Evolutionary conservation across 2,888 invertebrate genomes (phyloP).

Genomic region (Dryobota labecula): DNA sequence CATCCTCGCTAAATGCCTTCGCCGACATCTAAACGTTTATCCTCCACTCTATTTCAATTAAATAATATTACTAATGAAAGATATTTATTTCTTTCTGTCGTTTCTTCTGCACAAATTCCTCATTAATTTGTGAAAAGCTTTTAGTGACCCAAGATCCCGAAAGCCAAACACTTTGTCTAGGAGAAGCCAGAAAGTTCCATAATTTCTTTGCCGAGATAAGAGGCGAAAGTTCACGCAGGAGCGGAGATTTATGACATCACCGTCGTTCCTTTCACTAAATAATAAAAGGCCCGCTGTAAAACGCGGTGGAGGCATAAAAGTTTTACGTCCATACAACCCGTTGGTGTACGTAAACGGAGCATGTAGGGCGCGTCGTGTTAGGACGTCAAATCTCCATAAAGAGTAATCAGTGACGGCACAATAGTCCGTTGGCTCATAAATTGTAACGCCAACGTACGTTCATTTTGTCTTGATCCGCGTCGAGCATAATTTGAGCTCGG

Average conservation of each 20-base stretch:
- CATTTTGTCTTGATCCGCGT: constrained; percentile 72
- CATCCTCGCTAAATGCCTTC: constrained; percentile 52
- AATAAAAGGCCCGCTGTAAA: constrained; percentile 90
- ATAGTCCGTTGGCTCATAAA: constrained; percentile 83
- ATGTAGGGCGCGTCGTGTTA: constrained; percentile 80
- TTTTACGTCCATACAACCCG: constrained; percentile 90
- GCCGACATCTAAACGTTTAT: constrained; percentile 54
- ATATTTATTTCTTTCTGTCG: constrained; percentile 70
- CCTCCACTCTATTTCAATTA: constrained; percentile 59
- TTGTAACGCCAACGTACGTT: constrained; percentile 79
- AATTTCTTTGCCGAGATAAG: constrained; percentile 90
- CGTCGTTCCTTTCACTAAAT: constrained; percentile 90
- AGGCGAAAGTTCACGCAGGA: constrained; percentile 90
- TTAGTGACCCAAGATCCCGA: constrained; percentile 86
- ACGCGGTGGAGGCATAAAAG: constrained; percentile 89
- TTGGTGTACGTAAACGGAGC: constrained; percentile 84
- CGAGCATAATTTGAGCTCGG: constrained; percentile 60
- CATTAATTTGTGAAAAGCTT: constrained; percentile 86
- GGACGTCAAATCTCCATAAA: constrained; percentile 87
- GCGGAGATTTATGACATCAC: constrained; percentile 90
- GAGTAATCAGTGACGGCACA: constrained; percentile 88
- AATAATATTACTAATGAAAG: constrained; percentile 59
- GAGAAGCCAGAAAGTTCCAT: constrained; percentile 89
- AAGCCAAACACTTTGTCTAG: constrained; percentile 90
- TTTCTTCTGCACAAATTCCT: constrained; percentile 73